Evolutionary conservation across 2,113 vertebrate species (phyloP), one percentile per base, ranked within the genome.

Genomic region (Scytalopus superciliaris): DNA sequence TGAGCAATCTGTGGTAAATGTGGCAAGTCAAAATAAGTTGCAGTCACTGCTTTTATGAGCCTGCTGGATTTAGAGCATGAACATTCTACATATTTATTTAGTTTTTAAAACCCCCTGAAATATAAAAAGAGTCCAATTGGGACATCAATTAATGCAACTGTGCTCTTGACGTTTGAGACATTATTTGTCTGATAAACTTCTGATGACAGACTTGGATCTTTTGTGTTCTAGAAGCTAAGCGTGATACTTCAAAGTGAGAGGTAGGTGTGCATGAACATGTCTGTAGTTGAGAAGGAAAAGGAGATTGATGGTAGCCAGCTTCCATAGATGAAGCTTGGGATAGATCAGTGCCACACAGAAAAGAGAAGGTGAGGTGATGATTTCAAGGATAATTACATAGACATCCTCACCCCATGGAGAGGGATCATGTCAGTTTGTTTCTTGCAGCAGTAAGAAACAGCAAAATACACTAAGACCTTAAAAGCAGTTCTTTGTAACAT

Each of bases 1-100:
- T 57, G 25, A 93, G 60, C 63, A 40, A 89, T 88, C 90, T 95
- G 85, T 92, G 87, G 76, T 85, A 73, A 64, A 56, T 90, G 45
- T 77, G 85, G 42, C 77, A 79, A 94, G 37, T 84, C 68, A 89
- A 89, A 94, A 73, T 69, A 42, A 68, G 21, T 47, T 53, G 81
- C 21, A 37, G 57, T 62, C 19, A 35, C 44, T 0, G 1, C 21
- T 80, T 84, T 70, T 40, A 53, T 27, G 12, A 84, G 45, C 35
- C 47, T 66, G 30, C 12, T 31, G 30, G 27, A 17, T 55, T 72
- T 66, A 44, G 23, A 76, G 21, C 12, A 23, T 45, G 21, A 55
- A 39, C 12, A 7, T 31, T 60, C 39, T 25, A 11, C 4, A 5
- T 42, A 8, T 50, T 64, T 37, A 21, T 39, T 81, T 47, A 64